Conservation (phyloP, 1,140 invertebrate genomes). For the Eurosta solidaginis region DNA sequence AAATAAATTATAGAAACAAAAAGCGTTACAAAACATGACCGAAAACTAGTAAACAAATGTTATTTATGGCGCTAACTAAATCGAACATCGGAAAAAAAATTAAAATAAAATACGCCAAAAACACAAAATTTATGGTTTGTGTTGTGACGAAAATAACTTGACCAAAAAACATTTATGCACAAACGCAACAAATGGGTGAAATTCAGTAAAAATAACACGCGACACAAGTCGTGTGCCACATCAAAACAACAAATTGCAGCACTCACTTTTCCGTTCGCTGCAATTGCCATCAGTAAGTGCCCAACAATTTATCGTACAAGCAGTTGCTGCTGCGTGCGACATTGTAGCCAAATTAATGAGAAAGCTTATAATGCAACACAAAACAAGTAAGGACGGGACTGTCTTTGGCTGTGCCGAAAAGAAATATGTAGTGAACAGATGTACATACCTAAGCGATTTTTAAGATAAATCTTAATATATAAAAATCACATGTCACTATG, state of each 20-base stretch:
- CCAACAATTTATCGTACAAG: not conserved
- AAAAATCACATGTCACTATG: too few relatives aligned
- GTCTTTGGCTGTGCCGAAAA: too few relatives aligned
- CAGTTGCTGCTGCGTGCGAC: not conserved
- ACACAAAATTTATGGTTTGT: not conserved
- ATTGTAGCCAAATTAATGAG: slow-evolving; percentile 21
- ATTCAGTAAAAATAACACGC: not conserved
- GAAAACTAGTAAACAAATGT: not conserved
- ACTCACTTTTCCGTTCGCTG: too few relatives aligned
- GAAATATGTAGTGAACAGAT: too few relatives aligned
- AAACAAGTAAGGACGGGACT: too few relatives aligned
- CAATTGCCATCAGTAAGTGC: too few relatives aligned
- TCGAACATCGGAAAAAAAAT: not conserved
- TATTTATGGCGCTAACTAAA: not conserved
- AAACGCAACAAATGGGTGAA: not conserved
- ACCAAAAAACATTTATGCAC: not conserved
- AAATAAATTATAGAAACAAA: not conserved
- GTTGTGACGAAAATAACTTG: not conserved
- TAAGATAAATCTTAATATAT: too few relatives aligned
- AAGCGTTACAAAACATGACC: not conserved
- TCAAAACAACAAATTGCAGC: not conserved
- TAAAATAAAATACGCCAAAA: not conserved
- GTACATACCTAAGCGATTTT: too few relatives aligned
- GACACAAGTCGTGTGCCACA: slow-evolving; percentile 1
- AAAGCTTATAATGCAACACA: not conserved